Evolutionary conservation across 2,113 vertebrate genomes (phyloP).

Genomic region (Chloebia gouldiae): DNA sequence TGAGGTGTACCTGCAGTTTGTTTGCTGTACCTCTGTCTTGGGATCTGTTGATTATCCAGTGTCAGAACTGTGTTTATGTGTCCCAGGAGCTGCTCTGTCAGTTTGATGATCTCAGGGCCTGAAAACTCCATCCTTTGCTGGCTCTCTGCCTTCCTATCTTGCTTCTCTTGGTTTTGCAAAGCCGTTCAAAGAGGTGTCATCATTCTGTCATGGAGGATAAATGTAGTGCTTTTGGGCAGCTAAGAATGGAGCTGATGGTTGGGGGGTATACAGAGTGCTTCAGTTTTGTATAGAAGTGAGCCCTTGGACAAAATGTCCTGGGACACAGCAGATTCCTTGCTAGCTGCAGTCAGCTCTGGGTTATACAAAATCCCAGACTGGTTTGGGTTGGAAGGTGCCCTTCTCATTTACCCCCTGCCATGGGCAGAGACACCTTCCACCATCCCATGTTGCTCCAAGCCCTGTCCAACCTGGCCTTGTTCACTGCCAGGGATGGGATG

Average conservation of each 20-base stretch:
- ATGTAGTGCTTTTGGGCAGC: not conserved
- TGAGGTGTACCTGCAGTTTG: not conserved
- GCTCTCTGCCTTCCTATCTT: not conserved
- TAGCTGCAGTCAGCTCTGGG: not conserved
- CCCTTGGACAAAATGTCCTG: not conserved
- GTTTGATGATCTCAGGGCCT: not conserved
- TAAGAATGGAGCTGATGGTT: not conserved
- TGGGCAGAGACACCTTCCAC: not conserved
- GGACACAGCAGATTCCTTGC: not conserved
- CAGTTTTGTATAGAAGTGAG: not conserved
- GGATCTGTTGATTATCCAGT: not conserved
- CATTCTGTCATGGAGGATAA: not conserved
- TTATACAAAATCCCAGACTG: not conserved
- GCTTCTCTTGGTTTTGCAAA: not conserved
- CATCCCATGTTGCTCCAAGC: not conserved
- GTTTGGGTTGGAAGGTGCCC: not conserved
- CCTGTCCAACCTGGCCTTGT: not conserved
- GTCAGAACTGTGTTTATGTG: rapidly evolving
- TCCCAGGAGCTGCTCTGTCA: not conserved
- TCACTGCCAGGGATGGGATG: not conserved
- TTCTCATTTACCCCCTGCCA: not conserved
- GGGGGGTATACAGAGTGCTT: not conserved
- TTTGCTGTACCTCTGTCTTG: not conserved
- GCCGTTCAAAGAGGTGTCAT: not conserved
- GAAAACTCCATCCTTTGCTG: not conserved